phyloP scores from a whole-genome alignment of 2,113 vertebrate genomes.

The Pteruthius melanotis region DNA sequence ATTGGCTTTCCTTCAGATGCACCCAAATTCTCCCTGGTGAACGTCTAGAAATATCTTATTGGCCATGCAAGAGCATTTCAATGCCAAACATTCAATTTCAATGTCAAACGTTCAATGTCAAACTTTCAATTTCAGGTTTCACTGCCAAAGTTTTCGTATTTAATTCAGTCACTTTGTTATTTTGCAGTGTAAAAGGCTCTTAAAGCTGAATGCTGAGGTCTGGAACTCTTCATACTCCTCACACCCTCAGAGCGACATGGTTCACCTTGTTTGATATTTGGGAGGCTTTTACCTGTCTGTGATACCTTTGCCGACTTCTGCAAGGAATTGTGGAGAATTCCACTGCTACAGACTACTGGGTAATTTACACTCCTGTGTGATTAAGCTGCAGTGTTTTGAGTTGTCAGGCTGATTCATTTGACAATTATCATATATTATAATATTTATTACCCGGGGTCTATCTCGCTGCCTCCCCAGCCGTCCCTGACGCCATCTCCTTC shows the following conservation, averaged over 20 bases:
- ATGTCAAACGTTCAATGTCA: neutral
- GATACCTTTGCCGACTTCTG: neutral
- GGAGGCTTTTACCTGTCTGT: neutral
- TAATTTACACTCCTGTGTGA: neutral
- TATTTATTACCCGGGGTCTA: neutral
- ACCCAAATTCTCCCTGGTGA: neutral
- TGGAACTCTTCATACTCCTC: neutral
- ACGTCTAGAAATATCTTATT: neutral
- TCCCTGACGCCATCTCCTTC: neutral
- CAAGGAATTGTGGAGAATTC: no score
- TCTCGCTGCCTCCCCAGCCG: neutral
- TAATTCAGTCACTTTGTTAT: neutral
- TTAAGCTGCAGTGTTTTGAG: neutral
- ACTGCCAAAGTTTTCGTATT: neutral
- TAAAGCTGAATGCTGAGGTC: neutral
- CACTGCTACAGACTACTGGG: neutral
- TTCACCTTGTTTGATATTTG: neutral
- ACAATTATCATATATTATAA: neutral
- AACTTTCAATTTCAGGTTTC: neutral
- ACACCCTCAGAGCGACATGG: rapidly evolving
- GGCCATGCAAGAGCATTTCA: rapidly evolving
- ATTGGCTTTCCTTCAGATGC: neutral
- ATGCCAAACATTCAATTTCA: neutral
- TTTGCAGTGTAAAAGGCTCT: neutral
- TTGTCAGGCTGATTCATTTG: no score